phyloP scores from a whole-genome alignment of 2,888 invertebrate species.

The Hypomecis atomaria region DNA sequence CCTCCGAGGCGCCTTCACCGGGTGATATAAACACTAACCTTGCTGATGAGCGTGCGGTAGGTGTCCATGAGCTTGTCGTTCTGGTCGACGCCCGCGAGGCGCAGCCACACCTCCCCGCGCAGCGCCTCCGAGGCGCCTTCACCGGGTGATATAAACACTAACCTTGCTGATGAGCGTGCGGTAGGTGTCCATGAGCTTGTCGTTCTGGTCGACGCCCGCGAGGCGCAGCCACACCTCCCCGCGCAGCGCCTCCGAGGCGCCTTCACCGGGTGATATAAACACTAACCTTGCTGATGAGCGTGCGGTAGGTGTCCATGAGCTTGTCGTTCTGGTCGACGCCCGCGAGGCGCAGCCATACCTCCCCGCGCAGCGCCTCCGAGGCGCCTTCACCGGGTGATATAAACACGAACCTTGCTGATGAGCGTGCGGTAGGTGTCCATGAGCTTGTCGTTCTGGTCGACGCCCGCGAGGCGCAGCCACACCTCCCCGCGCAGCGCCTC shows the following conservation, averaged over 20 bases:
- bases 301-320: constrained; percentile 96
- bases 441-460: constrained; percentile 92
- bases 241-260: too few relatives aligned
- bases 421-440: constrained; percentile 96
- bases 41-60: constrained; percentile 96
- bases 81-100: constrained; percentile 94
- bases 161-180: constrained; percentile 96
- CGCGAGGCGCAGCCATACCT: constrained; percentile 90
- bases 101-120: constrained; percentile 76
- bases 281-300: constrained; percentile 94
- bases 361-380: too few relatives aligned
- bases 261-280: too few relatives aligned
- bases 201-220: constrained; percentile 93
- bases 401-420: constrained; percentile 91
- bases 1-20: constrained; percentile 87
- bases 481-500: too few relatives aligned
- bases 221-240: constrained; percentile 87
- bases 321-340: constrained; percentile 92
- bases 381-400: too few relatives aligned
- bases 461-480: constrained; percentile 93
- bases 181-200: constrained; percentile 96
- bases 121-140: too few relatives aligned
- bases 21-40: constrained; percentile 82
- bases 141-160: constrained; percentile 34
- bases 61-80: constrained; percentile 94